Conservation (phyloP, 2,797 vertebrate genomes). For the Muscicapa comitata region DNA sequence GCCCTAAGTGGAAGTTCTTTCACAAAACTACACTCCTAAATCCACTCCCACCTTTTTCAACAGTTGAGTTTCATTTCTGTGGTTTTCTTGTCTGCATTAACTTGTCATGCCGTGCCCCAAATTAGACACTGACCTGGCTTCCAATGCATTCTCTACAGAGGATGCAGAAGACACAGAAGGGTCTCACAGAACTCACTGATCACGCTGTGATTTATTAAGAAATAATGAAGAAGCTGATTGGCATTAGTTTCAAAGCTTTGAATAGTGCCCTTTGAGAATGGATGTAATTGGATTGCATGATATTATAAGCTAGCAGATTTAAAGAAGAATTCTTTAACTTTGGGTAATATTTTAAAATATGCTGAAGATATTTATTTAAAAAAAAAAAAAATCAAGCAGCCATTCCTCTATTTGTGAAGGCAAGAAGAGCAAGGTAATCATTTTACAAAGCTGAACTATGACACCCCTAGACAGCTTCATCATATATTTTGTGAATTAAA, state of each 20-base stretch:
- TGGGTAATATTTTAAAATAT: neutral
- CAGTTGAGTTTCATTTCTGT: neutral
- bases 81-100: neutral
- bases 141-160: neutral
- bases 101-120: neutral
- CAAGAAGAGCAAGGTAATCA: neutral
- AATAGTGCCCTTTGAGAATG: neutral
- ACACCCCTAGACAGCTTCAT: neutral
- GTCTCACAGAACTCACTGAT: neutral
- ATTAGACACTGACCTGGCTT: neutral
- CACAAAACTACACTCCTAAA: neutral
- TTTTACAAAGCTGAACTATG: neutral
- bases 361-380: neutral
- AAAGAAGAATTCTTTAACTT: neutral
- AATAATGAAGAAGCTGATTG: neutral
- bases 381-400: neutral
- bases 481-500: neutral
- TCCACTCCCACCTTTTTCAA: neutral
- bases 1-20: neutral
- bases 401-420: neutral
- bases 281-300: neutral
- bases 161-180: neutral
- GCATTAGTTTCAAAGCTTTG: neutral
- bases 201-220: neutral
- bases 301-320: neutral